These are phyloP conservation scores for Syndactyla subalaris DNA, from an alignment of 2,797 vertebrate species.

Conservation along the genomic window DNA sequence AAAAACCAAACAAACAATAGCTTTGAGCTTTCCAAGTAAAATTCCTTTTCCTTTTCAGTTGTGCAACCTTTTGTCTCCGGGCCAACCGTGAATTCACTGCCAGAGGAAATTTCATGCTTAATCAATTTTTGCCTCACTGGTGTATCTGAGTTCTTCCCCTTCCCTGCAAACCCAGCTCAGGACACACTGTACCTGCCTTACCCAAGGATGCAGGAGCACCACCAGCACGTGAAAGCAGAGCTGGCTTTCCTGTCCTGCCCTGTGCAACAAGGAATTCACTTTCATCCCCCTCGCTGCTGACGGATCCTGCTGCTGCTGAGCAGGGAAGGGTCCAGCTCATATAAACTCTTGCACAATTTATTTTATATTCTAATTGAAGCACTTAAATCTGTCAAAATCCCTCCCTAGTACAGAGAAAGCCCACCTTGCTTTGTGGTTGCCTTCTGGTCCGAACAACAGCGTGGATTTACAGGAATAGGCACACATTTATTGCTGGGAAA, in stretches of 20 bases:
- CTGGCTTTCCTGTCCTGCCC: neutral
- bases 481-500: neutral
- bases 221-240: neutral
- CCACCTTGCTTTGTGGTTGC: neutral
- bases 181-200: neutral
- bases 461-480: neutral
- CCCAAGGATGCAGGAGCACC: neutral
- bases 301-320: neutral
- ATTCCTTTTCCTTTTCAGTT: neutral
- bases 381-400: neutral
- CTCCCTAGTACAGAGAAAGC: neutral
- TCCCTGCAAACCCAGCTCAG: neutral
- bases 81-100: neutral
- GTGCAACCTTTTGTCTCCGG: neutral
- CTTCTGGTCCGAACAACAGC: neutral
- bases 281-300: neutral
- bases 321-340: neutral
- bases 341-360: neutral
- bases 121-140: neutral
- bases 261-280: neutral
- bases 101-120: slow-evolving; percentile 19
- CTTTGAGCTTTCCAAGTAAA: neutral
- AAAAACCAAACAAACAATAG: slow-evolving; percentile 12
- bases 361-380: neutral
- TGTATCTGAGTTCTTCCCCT: neutral